These are phyloP conservation scores for Megaleporinus macrocephalus DNA, from an alignment of 2,113 vertebrate genomes.

Conservation along the genomic window DNA sequence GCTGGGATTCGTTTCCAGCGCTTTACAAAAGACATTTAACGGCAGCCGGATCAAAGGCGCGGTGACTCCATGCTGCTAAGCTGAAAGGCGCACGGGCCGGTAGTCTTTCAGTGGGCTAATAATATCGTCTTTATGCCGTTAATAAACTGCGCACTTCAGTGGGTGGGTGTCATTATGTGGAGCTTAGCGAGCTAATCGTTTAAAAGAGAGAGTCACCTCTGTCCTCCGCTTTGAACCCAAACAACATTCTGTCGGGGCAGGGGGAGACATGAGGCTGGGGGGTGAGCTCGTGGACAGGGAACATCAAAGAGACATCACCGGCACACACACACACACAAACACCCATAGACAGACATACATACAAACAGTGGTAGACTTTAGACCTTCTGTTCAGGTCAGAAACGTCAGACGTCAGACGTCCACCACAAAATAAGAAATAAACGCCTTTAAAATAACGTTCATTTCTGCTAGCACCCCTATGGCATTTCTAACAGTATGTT, in stretches of 20 bases:
- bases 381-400: too few species aligned
- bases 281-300: constrained; percentile 57
- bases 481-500: too few species aligned
- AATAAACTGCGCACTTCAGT: constrained; percentile 92
- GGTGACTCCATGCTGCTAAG: constrained; percentile 81
- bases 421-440: background rate
- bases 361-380: background rate
- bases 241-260: constrained; percentile 84
- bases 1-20: constrained; percentile 78
- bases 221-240: constrained; percentile 88
- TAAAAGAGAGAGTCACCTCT: constrained; percentile 87
- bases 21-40: constrained; percentile 91
- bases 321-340: constrained; percentile 19
- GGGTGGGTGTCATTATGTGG: constrained; percentile 89
- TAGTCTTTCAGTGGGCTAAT: constrained; percentile 85
- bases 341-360: constrained; percentile 19
- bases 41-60: constrained; percentile 89
- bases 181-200: constrained; percentile 91
- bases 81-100: constrained; percentile 84
- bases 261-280: constrained; percentile 60
- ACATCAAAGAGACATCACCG: constrained; percentile 83
- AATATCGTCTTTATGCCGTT: constrained; percentile 92
- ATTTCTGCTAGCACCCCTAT: too few species aligned
- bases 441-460: too few species aligned
- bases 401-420: too few species aligned